These are phyloP conservation scores for Hippoglossus stenolepis DNA, from an alignment of 2,113 vertebrate genomes.

Conservation along the genomic window DNA sequence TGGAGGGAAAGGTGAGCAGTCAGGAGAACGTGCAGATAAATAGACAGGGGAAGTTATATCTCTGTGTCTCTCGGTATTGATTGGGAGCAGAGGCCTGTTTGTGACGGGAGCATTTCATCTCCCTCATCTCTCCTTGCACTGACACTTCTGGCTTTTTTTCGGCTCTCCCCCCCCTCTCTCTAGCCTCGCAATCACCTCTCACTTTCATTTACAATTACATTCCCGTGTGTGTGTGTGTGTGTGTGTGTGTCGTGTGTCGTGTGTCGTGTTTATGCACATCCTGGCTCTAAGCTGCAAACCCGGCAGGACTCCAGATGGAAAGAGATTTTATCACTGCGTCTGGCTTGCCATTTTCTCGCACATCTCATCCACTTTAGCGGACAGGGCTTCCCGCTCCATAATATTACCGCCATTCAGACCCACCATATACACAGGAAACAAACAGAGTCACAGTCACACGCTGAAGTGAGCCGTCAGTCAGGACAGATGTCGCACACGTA, in stretches of 20 bases:
- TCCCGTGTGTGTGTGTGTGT: slow-evolving; percentile 14
- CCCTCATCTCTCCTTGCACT: slow-evolving; percentile 48
- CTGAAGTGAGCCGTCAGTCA: slow-evolving; percentile 63
- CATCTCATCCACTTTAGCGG: slow-evolving; percentile 68
- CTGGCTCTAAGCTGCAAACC: slow-evolving; percentile 51
- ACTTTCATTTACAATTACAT: slow-evolving; percentile 68
- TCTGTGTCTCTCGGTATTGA: slow-evolving; percentile 63
- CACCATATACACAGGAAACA: slow-evolving; percentile 21
- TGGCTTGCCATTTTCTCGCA: slow-evolving; percentile 75
- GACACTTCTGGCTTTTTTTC: slow-evolving; percentile 22
- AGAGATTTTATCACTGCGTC: slow-evolving; percentile 75
- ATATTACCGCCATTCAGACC: slow-evolving; percentile 58
- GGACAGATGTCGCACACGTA: slow-evolving; percentile 73
- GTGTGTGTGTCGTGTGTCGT: slow-evolving; percentile 5
- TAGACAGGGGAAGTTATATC: slow-evolving; percentile 40
- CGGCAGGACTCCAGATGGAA: slow-evolving; percentile 73
- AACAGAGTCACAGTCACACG: slow-evolving; percentile 38
- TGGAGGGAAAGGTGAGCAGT: background rate
- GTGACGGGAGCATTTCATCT: slow-evolving; percentile 62
- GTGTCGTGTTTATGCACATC: slow-evolving; percentile 23
- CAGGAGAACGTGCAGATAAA: slow-evolving; percentile 42
- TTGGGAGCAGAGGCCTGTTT: slow-evolving; percentile 51
- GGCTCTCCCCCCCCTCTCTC: slow-evolving; percentile 20
- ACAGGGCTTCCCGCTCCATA: slow-evolving; percentile 62
- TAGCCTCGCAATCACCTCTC: slow-evolving; percentile 55